phyloP scores from a whole-genome alignment of 92 coral and sea anemone species.

The Meandrina meandrites region DNA sequence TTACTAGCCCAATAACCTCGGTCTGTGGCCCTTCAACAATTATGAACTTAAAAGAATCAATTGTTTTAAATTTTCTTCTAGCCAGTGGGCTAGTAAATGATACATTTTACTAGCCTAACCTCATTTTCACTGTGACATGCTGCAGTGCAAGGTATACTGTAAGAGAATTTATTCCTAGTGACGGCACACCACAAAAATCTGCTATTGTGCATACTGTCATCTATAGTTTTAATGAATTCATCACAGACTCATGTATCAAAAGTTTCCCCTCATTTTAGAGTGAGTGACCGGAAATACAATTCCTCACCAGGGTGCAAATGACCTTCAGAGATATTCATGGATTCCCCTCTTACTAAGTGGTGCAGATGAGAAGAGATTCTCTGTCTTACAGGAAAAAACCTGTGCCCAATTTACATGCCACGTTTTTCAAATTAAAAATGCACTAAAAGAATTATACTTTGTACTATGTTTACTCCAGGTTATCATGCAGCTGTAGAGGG shows the following conservation, averaged over 20 bases:
- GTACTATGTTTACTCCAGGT: slow-evolving; percentile 46
- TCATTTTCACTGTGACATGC: too few relatives aligned
- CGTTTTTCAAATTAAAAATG: background rate
- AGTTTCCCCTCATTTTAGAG: background rate
- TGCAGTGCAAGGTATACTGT: too few relatives aligned
- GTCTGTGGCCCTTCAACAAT: too few relatives aligned
- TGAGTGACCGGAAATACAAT: background rate
- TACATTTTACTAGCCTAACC: too few relatives aligned
- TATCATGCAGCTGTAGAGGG: slow-evolving; percentile 80
- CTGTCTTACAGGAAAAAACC: background rate
- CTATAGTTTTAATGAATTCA: background rate
- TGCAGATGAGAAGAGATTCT: background rate
- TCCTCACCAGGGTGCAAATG: background rate
- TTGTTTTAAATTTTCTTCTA: too few relatives aligned
- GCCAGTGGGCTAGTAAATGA: too few relatives aligned
- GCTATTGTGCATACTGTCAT: background rate
- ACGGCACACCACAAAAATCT: background rate
- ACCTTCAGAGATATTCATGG: background rate
- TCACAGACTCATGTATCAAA: background rate
- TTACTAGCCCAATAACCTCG: too few relatives aligned
- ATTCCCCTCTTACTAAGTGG: background rate
- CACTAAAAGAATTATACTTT: background rate
- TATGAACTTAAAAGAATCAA: too few relatives aligned
- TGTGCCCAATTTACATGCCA: background rate
- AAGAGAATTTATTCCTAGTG: background rate